These are phyloP conservation scores for Drosophila monieri DNA, from an alignment of 2,888 invertebrate genomes.

Conservation along the genomic window DNA sequence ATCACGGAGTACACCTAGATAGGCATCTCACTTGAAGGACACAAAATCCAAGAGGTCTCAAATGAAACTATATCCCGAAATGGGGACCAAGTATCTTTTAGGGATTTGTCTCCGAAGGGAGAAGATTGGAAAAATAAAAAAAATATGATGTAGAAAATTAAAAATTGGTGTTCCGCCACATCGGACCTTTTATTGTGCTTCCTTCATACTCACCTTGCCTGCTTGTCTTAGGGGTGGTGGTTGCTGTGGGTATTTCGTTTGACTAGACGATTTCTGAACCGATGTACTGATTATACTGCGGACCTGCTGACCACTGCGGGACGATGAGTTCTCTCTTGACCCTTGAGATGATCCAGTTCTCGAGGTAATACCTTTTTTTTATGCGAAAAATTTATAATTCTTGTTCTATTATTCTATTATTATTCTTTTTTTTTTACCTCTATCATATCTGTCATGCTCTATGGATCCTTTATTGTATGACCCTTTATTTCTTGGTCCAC, in stretches of 20 bases:
- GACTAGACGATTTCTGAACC: constrained; percentile 83
- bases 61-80: too few relatives aligned
- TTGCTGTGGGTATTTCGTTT: constrained; percentile 81
- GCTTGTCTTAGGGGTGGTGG: constrained; percentile 70
- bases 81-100: too few relatives aligned
- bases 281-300: constrained; percentile 73
- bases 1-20: too few relatives aligned
- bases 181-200: too few relatives aligned
- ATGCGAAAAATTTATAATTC: background rate
- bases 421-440: constrained; percentile 47
- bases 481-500: constrained; percentile 81
- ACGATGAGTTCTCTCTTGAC: constrained; percentile 84
- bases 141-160: too few relatives aligned
- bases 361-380: constrained; percentile 83
- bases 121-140: too few relatives aligned
- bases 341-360: constrained; percentile 87
- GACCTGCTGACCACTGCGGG: constrained; percentile 73
- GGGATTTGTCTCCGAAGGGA: too few relatives aligned
- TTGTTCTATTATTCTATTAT: background rate
- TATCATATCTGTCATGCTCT: constrained; percentile 81
- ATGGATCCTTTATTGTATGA: constrained; percentile 82
- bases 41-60: too few relatives aligned
- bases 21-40: too few relatives aligned
- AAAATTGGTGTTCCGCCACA: too few relatives aligned
- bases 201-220: constrained; percentile 63